A percentile compares a stretch with the other conserved stretches of the same genome.
Conservation (phyloP, 2,888 invertebrate species). For the Orgyia antiqua region DNA sequence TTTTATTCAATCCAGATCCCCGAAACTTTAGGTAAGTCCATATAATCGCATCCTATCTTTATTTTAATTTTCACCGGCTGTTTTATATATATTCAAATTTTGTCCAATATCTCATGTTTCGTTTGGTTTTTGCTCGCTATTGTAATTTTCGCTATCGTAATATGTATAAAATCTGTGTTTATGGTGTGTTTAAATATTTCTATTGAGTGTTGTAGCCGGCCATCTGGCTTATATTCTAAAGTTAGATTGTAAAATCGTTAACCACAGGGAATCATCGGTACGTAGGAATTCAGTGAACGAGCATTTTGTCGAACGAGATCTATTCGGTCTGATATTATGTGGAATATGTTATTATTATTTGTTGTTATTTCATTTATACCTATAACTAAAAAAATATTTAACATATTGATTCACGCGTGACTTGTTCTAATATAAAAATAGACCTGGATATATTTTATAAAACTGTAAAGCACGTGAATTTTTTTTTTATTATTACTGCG, state of each 20-base stretch:
- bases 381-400: no score
- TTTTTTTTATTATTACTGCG: slow-evolving; percentile 50
- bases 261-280: slow-evolving; percentile 62
- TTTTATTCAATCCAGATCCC: slow-evolving; percentile 39
- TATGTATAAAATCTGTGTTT: no score
- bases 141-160: no score
- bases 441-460: no score
- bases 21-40: slow-evolving; percentile 36
- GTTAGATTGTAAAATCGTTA: slow-evolving; percentile 76
- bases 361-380: no score
- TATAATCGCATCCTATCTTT: slow-evolving; percentile 14
- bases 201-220: slow-evolving; percentile 65
- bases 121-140: slow-evolving; percentile 7
- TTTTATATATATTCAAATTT: slow-evolving; percentile 9
- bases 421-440: no score
- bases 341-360: slow-evolving; percentile 30
- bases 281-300: slow-evolving; percentile 50
- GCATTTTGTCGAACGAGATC: slow-evolving; percentile 33
- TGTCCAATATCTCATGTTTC: slow-evolving; percentile 6
- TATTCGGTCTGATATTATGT: slow-evolving; percentile 4
- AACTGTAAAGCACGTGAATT: no score
- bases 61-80: slow-evolving; percentile 25
- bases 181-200: slow-evolving; percentile 57
- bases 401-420: no score
- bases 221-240: slow-evolving; percentile 77